phyloP scores from a whole-genome alignment of 1,140 invertebrate species.

The Thereuonema tuberculata region DNA sequence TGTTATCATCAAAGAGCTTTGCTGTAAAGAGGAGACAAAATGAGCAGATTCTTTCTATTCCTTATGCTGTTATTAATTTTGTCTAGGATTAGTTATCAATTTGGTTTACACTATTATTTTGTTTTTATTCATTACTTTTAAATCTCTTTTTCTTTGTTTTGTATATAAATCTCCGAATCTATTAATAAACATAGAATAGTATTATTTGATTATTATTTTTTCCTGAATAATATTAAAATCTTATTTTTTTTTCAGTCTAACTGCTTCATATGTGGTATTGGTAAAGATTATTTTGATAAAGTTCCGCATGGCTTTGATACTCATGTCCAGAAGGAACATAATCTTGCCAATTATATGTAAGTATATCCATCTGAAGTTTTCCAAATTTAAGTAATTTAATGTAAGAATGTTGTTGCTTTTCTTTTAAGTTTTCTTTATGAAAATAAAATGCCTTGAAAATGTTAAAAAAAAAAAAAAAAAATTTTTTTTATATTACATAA shows the following conservation, averaged over 20 bases:
- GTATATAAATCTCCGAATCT: too few species aligned
- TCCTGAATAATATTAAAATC: background rate
- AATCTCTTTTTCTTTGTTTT: too few species aligned
- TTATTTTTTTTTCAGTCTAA: slow-evolving; percentile 49
- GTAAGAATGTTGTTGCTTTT: background rate
- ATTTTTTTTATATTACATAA: too few species aligned
- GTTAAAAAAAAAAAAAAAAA: background rate
- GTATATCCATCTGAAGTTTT: too few species aligned
- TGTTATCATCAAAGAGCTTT: too few species aligned
- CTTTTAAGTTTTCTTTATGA: background rate
- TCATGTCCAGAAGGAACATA: slow-evolving; percentile 96
- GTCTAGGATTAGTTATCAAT: background rate
- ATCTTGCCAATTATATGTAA: slow-evolving; percentile 99
- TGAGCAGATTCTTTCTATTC: too few species aligned
- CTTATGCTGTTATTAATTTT: background rate
- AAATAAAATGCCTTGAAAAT: background rate
- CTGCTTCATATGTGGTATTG: slow-evolving; percentile 99
- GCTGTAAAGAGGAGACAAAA: too few species aligned
- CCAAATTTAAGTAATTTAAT: too few species aligned
- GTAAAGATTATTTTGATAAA: slow-evolving; percentile 98
- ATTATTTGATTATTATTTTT: background rate
- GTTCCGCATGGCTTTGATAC: slow-evolving; percentile 87
- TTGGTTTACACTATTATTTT: background rate
- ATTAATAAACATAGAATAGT: too few species aligned
- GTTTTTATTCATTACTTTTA: background rate